Evolutionary conservation across 2,888 invertebrate species (phyloP).

Genomic region (Aleiodes testaceus): DNA sequence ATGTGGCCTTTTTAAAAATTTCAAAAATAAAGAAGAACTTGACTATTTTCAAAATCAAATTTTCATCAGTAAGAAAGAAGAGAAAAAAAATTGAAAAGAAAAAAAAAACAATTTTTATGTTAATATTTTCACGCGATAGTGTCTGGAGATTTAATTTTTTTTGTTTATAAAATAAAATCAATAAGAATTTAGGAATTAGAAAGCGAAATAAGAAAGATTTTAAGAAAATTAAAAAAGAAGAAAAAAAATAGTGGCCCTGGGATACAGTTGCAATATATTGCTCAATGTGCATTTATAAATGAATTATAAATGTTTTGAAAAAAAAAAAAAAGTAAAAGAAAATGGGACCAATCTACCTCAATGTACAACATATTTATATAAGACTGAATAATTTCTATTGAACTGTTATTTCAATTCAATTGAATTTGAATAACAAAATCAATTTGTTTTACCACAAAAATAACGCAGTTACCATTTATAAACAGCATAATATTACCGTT

Average conservation of each 20-base stretch:
- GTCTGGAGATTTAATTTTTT: slow-evolving; percentile 52
- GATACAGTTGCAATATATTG: slow-evolving; percentile 69
- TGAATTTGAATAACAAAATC: not conserved
- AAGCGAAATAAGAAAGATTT: slow-evolving; percentile 15
- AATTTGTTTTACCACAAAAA: not conserved
- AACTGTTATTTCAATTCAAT: slow-evolving; percentile 40
- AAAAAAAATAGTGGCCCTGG: slow-evolving; percentile 60
- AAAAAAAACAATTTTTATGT: slow-evolving; percentile 55
- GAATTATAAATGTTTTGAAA: slow-evolving; percentile 44
- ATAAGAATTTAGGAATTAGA: not conserved
- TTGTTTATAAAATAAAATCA: slow-evolving; percentile 52
- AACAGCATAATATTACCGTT: slow-evolving; percentile 4
- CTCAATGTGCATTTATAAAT: slow-evolving; percentile 56
- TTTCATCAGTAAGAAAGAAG: not conserved
- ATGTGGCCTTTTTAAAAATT: too few relatives aligned
- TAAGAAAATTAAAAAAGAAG: slow-evolving; percentile 27
- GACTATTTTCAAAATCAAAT: too few relatives aligned
- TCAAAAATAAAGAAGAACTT: too few relatives aligned
- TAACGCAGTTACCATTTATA: too few relatives aligned
- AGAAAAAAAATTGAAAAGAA: slow-evolving; percentile 1
- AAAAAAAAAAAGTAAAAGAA: not conserved
- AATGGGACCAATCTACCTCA: slow-evolving; percentile 56
- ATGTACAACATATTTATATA: slow-evolving; percentile 52
- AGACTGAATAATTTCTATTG: slow-evolving; percentile 52
- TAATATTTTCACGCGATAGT: slow-evolving; percentile 62